These are phyloP conservation scores for Prionailurus bengalensis DNA, from an alignment of 2,113 vertebrate species.

Conservation along the genomic window DNA sequence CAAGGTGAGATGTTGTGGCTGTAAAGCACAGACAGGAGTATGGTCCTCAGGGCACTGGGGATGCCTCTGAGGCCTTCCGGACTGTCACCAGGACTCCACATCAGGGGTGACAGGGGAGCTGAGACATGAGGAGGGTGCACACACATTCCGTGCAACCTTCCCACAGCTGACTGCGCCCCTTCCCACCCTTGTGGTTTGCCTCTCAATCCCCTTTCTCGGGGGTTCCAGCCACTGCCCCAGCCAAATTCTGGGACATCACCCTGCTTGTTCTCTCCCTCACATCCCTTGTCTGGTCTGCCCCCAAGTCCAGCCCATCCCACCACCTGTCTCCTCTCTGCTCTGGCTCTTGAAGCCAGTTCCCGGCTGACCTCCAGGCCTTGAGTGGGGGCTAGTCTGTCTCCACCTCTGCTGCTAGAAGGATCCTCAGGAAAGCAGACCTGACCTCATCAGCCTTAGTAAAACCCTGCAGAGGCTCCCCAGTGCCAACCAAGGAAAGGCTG, in stretches of 20 bases:
- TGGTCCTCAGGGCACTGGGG: neutral
- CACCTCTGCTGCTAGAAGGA: neutral
- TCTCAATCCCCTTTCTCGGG: neutral
- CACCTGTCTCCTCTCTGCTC: neutral
- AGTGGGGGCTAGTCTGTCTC: neutral
- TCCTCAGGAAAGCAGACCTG: neutral
- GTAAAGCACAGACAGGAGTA: neutral
- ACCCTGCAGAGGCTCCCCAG: neutral
- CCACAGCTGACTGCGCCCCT: neutral
- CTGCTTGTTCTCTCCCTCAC: neutral
- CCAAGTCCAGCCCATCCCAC: too few relatives aligned
- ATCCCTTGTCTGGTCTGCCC: neutral
- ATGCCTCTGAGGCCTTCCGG: neutral
- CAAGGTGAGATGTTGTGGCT: neutral
- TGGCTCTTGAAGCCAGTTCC: neutral
- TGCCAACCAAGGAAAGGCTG: neutral
- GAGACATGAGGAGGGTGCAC: neutral
- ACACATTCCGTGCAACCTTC: neutral
- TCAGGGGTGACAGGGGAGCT: neutral
- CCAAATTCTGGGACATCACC: neutral
- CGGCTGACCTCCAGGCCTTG: neutral
- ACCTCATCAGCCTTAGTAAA: neutral
- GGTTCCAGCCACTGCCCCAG: neutral
- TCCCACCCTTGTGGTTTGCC: neutral
- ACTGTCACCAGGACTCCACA: neutral